Evolutionary conservation across 2,797 vertebrate genomes (phyloP).

Genomic region (Serranus cabrilla): DNA sequence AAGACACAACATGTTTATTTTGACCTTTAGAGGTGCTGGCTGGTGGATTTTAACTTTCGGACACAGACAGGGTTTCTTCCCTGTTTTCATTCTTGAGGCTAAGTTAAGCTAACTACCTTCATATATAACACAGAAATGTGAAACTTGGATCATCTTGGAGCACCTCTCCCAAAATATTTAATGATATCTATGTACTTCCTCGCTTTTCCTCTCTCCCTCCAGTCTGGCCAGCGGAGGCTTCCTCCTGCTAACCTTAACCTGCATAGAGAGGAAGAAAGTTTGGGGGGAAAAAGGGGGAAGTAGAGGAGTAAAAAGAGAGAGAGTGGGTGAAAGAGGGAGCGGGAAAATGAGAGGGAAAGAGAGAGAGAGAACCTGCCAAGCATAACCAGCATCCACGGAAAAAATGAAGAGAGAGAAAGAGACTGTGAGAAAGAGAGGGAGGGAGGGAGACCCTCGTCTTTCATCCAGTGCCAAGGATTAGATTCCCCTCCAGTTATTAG

Average conservation of each 20-base stretch:
- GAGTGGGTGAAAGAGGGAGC: conserved; percentile 50
- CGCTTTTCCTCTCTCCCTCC: neutral
- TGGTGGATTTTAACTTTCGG: neutral
- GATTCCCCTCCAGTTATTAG: conserved; percentile 89
- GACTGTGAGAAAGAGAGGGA: conserved; percentile 82
- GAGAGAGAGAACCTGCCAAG: conserved; percentile 77
- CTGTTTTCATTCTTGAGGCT: neutral
- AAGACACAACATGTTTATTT: neutral
- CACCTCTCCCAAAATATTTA: neutral
- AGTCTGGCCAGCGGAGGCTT: conserved; percentile 18
- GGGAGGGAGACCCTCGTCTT: conserved; percentile 83
- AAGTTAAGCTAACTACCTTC: neutral
- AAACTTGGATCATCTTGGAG: neutral
- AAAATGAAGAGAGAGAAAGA: conserved; percentile 78
- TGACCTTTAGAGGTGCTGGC: neutral
- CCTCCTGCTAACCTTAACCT: conserved; percentile 55
- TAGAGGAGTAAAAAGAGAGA: conserved; percentile 33
- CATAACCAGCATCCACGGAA: conserved; percentile 80
- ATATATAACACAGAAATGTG: neutral
- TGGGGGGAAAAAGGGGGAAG: conserved; percentile 25
- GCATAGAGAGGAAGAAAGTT: conserved; percentile 46
- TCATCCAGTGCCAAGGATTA: conserved; percentile 90
- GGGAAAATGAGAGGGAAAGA: conserved; percentile 54
- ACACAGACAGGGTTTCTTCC: neutral
- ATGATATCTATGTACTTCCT: conserved; percentile 8